Percentiles rank a stretch among this genome's conserved stretches.
These are phyloP conservation scores for Etheostoma cragini DNA, from an alignment of 2,113 vertebrate genomes.

Conservation along the genomic window DNA sequence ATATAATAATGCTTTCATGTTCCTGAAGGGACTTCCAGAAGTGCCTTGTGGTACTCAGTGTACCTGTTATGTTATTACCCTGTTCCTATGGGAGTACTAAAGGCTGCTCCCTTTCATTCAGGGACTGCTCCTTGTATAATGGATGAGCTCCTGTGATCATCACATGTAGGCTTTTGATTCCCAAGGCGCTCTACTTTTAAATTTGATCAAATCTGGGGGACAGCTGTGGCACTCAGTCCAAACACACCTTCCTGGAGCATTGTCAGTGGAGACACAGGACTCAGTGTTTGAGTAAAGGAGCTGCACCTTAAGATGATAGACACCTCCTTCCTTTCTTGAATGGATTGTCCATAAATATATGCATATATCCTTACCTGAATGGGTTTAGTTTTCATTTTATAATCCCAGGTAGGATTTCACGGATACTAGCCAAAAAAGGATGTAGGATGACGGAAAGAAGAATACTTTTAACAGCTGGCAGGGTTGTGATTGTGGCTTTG, in stretches of 20 bases:
- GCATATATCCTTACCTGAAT: no score
- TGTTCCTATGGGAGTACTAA: neutral
- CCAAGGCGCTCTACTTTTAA: neutral
- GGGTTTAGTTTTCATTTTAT: no score
- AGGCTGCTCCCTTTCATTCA: neutral
- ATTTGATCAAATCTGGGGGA: neutral
- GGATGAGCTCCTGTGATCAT: neutral
- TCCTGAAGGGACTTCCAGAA: neutral
- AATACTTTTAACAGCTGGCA: no score
- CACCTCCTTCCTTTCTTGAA: neutral
- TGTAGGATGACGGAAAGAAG: no score
- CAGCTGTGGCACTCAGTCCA: neutral
- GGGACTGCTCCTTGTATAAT: neutral
- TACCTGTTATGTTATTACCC: neutral
- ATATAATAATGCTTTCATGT: neutral
- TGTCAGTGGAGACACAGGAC: neutral
- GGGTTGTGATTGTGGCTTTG: no score
- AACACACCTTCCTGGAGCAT: neutral
- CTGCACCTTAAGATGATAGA: neutral
- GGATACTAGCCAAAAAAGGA: no score
- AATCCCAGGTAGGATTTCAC: no score
- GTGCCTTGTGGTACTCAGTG: neutral
- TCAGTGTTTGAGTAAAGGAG: conserved; percentile 14
- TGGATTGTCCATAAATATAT: conserved; percentile 36
- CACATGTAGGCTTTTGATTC: neutral